Conservation (phyloP, 2,888 invertebrate genomes). For the Xanthia icteritia region DNA sequence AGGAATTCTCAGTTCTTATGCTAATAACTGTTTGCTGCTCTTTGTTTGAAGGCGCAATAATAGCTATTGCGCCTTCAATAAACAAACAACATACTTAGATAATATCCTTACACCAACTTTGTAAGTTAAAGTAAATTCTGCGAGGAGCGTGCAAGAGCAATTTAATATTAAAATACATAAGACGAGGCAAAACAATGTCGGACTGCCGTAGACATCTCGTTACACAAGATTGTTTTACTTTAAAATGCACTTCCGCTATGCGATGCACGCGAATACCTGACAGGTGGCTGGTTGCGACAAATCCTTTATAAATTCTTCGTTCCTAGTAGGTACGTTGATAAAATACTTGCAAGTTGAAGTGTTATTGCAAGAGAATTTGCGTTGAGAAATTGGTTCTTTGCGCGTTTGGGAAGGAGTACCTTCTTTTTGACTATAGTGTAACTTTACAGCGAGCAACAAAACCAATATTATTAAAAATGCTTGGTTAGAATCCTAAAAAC, state of each 20-base stretch:
- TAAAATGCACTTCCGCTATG: conserved; percentile 55
- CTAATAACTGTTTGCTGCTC: too few relatives aligned
- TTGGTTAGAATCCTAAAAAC: background rate
- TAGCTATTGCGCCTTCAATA: too few relatives aligned
- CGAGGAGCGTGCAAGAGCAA: conserved; percentile 44
- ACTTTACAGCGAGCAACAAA: background rate
- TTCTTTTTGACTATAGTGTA: background rate
- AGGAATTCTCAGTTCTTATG: background rate
- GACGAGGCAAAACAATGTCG: conserved; percentile 55
- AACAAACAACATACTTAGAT: conserved; percentile 11
- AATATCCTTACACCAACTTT: conserved; percentile 20
- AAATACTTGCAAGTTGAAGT: conserved; percentile 9
- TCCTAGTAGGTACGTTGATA: conserved; percentile 15
- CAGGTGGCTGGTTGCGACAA: conserved; percentile 46
- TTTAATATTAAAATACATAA: conserved; percentile 65
- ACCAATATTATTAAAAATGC: background rate
- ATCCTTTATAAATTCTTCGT: conserved; percentile 20
- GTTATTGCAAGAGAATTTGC: conserved; percentile 11
- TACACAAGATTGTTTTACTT: conserved; percentile 65
- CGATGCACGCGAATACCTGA: conserved; percentile 27
- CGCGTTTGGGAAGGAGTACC: too few relatives aligned
- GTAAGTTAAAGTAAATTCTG: conserved; percentile 42
- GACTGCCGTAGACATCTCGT: conserved; percentile 60
- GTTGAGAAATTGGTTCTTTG: conserved; percentile 8
- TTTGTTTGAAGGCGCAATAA: too few relatives aligned